phyloP scores from a whole-genome alignment of 1,140 invertebrate genomes.

The Cepaea nemoralis region DNA sequence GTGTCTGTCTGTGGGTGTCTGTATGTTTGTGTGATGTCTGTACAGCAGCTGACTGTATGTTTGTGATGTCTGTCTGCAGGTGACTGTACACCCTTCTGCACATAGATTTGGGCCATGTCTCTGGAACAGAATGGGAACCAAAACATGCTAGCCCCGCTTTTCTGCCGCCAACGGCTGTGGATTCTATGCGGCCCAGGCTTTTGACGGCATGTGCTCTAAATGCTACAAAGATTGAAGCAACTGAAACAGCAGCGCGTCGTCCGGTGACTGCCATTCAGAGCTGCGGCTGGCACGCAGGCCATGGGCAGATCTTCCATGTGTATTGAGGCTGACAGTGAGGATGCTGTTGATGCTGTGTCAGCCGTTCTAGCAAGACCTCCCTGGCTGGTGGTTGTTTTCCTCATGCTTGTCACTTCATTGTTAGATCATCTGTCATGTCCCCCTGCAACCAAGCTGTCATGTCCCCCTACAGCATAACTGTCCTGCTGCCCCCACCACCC shows the following conservation, averaged over 20 bases:
- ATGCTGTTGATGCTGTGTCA: slow-evolving; percentile 29
- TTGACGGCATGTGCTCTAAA: slow-evolving; percentile 97
- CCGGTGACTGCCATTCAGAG: slow-evolving; percentile 47
- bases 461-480: too few relatives aligned
- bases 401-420: too few relatives aligned
- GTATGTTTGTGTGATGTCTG: slow-evolving; percentile 33
- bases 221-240: slow-evolving; percentile 91
- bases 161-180: slow-evolving; percentile 97
- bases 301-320: background rate
- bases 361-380: slow-evolving; percentile 26
- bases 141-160: slow-evolving; percentile 69
- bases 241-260: slow-evolving; percentile 63
- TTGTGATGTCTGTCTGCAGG: too few relatives aligned
- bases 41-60: slow-evolving; percentile 63
- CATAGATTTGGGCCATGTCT: background rate
- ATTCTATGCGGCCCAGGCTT: slow-evolving; percentile 96
- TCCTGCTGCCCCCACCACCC: too few relatives aligned
- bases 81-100: too few relatives aligned
- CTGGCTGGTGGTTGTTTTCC: slow-evolving; percentile 24
- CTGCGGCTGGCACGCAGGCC: background rate
- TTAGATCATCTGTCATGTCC: too few relatives aligned
- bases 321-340: background rate
- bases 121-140: slow-evolving; percentile 69
- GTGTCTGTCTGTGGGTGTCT: background rate
- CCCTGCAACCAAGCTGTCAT: too few relatives aligned